Conservation (phyloP, 2,797 vertebrate genomes). For the Sebastes trivittatus region DNA sequence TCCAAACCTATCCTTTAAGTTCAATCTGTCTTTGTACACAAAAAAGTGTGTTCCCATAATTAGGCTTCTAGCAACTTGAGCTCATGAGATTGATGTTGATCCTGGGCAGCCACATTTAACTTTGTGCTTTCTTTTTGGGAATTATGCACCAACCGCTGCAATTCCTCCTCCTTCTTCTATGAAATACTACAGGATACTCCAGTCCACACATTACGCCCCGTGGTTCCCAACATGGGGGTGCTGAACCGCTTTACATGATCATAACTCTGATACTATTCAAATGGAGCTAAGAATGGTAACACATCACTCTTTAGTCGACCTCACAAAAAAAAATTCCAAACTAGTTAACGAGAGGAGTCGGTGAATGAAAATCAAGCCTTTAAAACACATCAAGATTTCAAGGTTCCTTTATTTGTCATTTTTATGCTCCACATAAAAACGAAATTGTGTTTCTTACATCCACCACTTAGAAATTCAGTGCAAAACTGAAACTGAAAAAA, state of each 20-base stretch:
- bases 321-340: not conserved
- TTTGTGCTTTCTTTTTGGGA: conserved; percentile 13
- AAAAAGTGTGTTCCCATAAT: conserved; percentile 44
- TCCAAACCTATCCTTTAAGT: conserved; percentile 11
- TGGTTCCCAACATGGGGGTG: not conserved
- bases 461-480: no score
- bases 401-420: no score
- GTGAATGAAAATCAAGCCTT: not conserved
- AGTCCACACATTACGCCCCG: not conserved
- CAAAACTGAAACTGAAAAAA: no score
- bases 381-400: not conserved
- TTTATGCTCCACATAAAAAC: no score
- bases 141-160: conserved; percentile 27
- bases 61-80: conserved; percentile 34
- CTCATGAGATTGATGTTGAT: conserved; percentile 40
- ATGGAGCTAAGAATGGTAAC: not conserved
- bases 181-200: not conserved
- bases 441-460: no score
- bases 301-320: not conserved
- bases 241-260: not conserved
- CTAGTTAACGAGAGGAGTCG: not conserved
- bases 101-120: conserved; percentile 42
- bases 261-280: not conserved
- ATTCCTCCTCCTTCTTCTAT: not conserved
- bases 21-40: conserved; percentile 2